Evolutionary conservation across 2,113 vertebrate genomes (phyloP), one percentile per base, ranked within the genome.

Genomic region (Callaeas wilsoni): DNA sequence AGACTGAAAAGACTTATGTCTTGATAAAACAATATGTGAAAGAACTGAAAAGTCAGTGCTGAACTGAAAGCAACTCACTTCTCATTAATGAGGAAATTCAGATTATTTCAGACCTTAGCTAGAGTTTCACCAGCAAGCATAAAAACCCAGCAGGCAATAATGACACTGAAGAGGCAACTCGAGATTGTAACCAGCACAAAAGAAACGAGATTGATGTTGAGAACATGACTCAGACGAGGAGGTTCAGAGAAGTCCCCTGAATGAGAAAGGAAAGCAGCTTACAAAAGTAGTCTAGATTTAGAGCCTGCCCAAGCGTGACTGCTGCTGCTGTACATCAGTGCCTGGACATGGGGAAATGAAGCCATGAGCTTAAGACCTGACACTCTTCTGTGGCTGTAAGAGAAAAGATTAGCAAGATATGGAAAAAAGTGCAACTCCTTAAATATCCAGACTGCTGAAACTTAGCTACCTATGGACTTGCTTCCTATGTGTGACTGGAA

Each of bases 401-500:
- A 73, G 17, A 75, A 88, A 63, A 71, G 26, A 78, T n/a, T 16
- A 69, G 19, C 52, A 75, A 80, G 25, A 35, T 4, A n/a, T 14
- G 8, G 12, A 9, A 44, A 39, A n/a, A 56, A 33, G 25, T 11
- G 9, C 13, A 87, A 60, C 26, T 70, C 25, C 47, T 5, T 23
- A 42, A 75, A 37, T 22, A 65, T 32, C 32, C 5, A 1, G 52
- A 64, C 26, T 47, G 15, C 62, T 79, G 41, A 83, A 85, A 79
- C 19, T 23, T 70, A 21, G 12, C 26, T 75, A 63, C 4, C 44
- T 59, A 42, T 4, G 14, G 46, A 70, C 46, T 65, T 46, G 13
- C 6, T 74, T 59, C 56, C 42, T 44, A 6, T 23, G 26, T 2
- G 3, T 0, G 0, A 39, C 0, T 21, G 29, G n/a, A 53, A 78